Percentiles rank a stretch among this genome's conserved stretches.
Conservation (phyloP, 2,797 vertebrate genomes). For the Eurystomus glaucurus region DNA sequence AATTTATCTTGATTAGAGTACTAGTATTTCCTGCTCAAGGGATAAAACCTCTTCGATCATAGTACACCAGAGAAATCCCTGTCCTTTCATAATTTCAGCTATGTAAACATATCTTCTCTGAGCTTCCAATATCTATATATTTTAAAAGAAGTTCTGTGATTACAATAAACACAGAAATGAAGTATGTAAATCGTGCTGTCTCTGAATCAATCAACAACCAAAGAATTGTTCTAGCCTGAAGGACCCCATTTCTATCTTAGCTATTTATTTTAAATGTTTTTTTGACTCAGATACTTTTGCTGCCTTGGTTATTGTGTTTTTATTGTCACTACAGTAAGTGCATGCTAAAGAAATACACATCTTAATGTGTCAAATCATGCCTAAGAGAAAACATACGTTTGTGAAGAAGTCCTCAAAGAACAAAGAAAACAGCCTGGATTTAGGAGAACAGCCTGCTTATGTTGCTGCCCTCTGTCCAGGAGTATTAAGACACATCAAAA, state of each 20-base stretch:
- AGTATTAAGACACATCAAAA: not conserved
- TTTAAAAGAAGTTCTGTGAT: constrained; percentile 3
- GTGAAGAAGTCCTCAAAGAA: not conserved
- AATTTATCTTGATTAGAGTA: not conserved
- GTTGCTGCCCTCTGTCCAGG: not conserved
- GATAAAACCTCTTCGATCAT: not conserved
- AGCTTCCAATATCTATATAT: not conserved
- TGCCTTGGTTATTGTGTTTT: not conserved
- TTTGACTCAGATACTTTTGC: not conserved
- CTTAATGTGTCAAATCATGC: not conserved
- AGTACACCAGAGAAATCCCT: constrained; percentile 3
- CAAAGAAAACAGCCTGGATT: not conserved
- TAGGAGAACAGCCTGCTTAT: not conserved
- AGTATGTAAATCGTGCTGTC: not conserved
- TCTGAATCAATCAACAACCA: not conserved
- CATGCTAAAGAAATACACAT: not conserved
- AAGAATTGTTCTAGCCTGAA: not conserved
- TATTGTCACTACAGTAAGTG: not conserved
- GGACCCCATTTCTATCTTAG: not conserved
- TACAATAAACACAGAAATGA: constrained; percentile 4
- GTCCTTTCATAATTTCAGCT: constrained; percentile 10
- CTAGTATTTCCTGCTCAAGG: not conserved
- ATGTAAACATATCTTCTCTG: not conserved
- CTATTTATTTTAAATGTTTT: not conserved
- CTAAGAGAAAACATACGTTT: not conserved